Conservation (phyloP, 2,113 vertebrate genomes). For the Diglossa brunneiventris region DNA sequence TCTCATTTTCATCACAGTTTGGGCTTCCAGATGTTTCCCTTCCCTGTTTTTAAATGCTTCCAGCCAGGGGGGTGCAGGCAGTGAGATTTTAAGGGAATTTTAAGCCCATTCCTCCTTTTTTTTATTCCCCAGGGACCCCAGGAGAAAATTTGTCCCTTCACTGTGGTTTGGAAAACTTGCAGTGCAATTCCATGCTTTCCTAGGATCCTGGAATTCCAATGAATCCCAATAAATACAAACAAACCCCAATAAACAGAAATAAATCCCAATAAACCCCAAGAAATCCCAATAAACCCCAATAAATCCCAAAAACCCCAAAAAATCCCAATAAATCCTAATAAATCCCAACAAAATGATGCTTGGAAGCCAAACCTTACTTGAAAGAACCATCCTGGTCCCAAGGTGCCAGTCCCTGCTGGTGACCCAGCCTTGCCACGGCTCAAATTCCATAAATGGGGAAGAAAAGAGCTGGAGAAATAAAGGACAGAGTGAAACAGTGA, state of each 20-base stretch:
- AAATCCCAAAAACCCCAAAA: too few species aligned
- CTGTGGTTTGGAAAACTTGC: fast-evolving
- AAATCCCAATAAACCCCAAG: background rate
- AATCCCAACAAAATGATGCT: too few species aligned
- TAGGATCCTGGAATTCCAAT: background rate
- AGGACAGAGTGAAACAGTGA: background rate
- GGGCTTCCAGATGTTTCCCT: background rate
- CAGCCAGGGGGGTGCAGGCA: background rate
- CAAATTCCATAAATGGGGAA: background rate
- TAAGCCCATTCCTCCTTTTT: background rate
- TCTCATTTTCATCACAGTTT: background rate
- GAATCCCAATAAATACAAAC: background rate
- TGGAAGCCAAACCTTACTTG: background rate
- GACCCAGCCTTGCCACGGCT: background rate
- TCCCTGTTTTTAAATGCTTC: background rate
- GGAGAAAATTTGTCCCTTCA: background rate
- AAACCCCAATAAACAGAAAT: background rate
- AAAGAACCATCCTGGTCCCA: background rate
- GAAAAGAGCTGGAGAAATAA: background rate
- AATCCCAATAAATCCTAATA: too few species aligned
- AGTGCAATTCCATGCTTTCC: background rate
- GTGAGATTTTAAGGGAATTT: background rate
- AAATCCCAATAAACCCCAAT: too few species aligned
- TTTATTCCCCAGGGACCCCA: background rate
- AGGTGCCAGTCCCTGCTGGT: background rate